Evolutionary conservation across 2,888 invertebrate species (phyloP).

Genomic region (Cephonodes hylas): DNA sequence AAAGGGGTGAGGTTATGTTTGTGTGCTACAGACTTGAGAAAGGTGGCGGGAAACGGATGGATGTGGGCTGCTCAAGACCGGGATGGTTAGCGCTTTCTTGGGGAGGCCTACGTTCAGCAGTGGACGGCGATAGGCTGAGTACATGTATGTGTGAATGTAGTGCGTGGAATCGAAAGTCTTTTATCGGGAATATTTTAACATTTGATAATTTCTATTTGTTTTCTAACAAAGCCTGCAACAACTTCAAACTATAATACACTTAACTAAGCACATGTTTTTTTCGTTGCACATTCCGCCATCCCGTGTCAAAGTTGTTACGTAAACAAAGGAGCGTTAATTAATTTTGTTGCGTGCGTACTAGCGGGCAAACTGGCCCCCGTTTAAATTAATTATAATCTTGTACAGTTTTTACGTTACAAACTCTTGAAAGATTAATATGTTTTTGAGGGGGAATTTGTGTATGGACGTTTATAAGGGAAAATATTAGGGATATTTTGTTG

Average conservation of each 20-base stretch:
- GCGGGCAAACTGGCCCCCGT: conserved; percentile 2
- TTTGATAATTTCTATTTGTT: too few species aligned
- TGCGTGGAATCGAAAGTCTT: too few species aligned
- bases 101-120: too few species aligned
- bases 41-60: too few species aligned
- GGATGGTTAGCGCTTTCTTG: too few species aligned
- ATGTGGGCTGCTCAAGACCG: too few species aligned
- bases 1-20: too few species aligned
- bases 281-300: conserved; percentile 12
- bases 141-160: too few species aligned
- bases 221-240: background rate
- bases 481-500: background rate
- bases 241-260: background rate
- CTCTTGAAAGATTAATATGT: background rate
- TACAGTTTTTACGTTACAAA: conserved; percentile 12
- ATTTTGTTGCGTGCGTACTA: conserved; percentile 29
- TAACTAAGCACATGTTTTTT: conserved; percentile 7
- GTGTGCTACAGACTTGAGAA: too few species aligned
- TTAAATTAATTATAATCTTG: background rate
- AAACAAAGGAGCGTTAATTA: conserved; percentile 50
- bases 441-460: background rate
- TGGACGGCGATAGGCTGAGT: too few species aligned
- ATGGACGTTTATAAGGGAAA: too few species aligned
- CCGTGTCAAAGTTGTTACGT: conserved; percentile 33
- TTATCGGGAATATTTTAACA: too few species aligned